Evolutionary conservation across 2,113 vertebrate genomes (phyloP).

Genomic region (Aphelocoma coerulescens): DNA sequence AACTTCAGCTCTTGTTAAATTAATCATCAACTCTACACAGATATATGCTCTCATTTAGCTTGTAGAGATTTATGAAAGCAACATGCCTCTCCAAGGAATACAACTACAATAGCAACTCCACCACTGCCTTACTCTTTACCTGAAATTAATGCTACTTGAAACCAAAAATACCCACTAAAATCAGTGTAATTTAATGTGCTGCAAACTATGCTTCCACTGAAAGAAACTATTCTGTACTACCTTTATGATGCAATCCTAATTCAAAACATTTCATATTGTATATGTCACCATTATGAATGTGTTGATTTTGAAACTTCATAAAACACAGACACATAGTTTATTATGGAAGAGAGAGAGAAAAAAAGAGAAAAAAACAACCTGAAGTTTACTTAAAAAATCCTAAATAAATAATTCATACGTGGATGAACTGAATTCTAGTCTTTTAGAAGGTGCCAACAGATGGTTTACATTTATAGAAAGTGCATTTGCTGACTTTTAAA

Average conservation of each 20-base stretch:
- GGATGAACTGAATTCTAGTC: conserved; percentile 77
- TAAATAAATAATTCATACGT: conserved; percentile 82
- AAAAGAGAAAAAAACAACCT: background rate
- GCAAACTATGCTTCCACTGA: background rate
- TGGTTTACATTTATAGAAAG: conserved; percentile 82
- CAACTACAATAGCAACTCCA: background rate
- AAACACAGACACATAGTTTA: conserved; percentile 21
- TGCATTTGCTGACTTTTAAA: conserved; percentile 77
- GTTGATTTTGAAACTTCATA: conserved; percentile 53
- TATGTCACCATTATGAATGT: background rate
- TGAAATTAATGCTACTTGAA: background rate
- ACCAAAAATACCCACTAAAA: background rate
- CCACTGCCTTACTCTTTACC: background rate
- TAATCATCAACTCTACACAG: background rate
- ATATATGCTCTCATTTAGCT: background rate
- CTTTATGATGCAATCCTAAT: background rate
- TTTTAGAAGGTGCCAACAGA: conserved; percentile 82
- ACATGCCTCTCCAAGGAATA: background rate
- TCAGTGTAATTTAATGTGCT: background rate
- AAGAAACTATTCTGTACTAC: background rate
- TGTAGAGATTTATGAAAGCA: background rate
- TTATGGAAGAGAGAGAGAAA: background rate
- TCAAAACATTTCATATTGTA: background rate
- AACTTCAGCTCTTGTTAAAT: conserved; percentile 14
- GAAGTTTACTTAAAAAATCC: conserved; percentile 69